Conservation (phyloP, 2,797 vertebrate species). For the Gastrophryne carolinensis region DNA sequence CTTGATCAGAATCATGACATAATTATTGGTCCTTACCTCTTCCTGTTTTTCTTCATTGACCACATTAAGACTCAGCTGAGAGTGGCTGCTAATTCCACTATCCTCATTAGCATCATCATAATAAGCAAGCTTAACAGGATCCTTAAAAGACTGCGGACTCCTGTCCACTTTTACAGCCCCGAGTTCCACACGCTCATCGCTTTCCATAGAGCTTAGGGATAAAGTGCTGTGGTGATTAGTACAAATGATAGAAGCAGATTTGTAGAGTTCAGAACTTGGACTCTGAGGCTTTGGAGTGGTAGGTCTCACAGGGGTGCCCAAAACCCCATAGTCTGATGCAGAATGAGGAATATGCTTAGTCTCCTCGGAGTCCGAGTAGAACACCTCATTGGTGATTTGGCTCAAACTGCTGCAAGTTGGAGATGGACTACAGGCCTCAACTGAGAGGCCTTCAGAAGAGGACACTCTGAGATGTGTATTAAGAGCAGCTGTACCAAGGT, state of each 20-base stretch:
- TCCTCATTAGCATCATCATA: constrained; percentile 65
- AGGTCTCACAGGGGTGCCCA: constrained; percentile 54
- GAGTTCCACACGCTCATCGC: constrained; percentile 63
- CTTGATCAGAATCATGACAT: no score
- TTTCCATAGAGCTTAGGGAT: constrained; percentile 69
- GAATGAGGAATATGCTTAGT: constrained; percentile 44
- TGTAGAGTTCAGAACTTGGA: constrained; percentile 56
- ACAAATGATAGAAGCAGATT: constrained; percentile 57
- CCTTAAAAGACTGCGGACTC: constrained; percentile 61
- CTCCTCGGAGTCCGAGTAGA: constrained; percentile 49
- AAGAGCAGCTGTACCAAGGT: constrained; percentile 38
- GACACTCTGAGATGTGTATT: constrained; percentile 43
- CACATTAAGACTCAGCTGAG: constrained; percentile 62
- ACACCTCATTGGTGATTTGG: constrained; percentile 59
- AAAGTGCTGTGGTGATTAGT: constrained; percentile 59
- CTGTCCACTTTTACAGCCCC: constrained; percentile 52
- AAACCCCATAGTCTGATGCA: constrained; percentile 50
- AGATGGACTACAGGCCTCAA: constrained; percentile 44
- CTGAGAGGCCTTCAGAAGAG: not conserved
- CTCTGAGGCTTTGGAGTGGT: constrained; percentile 71
- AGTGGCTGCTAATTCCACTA: constrained; percentile 65
- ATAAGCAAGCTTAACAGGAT: constrained; percentile 45
- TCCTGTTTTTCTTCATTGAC: constrained; percentile 66
- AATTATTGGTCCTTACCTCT: constrained; percentile 67
- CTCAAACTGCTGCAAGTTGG: constrained; percentile 55